These are phyloP conservation scores for Panthera leo DNA, from an alignment of 2,113 vertebrate genomes.

Conservation along the genomic window DNA sequence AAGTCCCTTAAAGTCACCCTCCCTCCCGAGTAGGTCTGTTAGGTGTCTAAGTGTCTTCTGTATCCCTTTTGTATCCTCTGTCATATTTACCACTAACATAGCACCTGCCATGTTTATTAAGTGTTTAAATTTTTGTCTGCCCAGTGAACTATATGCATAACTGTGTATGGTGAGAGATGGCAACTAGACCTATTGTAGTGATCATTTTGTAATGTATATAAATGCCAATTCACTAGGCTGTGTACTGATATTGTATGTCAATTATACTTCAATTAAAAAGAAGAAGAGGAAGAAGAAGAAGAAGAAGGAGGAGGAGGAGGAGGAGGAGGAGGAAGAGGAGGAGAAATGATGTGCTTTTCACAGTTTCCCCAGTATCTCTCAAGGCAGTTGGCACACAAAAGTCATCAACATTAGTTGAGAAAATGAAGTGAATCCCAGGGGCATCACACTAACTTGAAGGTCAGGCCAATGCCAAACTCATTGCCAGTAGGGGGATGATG, in stretches of 20 bases:
- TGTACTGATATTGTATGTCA: not conserved
- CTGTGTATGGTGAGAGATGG: not conserved
- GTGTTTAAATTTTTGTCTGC: not conserved
- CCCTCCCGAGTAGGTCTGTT: not conserved
- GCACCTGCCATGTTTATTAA: not conserved
- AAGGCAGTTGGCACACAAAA: not conserved
- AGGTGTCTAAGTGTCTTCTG: not conserved
- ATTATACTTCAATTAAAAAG: not conserved
- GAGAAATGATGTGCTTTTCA: not conserved
- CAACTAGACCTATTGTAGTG: not conserved
- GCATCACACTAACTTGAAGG: not conserved
- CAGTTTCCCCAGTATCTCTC: not conserved
- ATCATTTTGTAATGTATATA: not conserved
- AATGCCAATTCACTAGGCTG: not conserved
- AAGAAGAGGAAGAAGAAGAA: not conserved
- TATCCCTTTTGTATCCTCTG: not conserved
- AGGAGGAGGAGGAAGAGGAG: rapidly evolving
- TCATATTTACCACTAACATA: not conserved
- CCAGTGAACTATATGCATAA: not conserved
- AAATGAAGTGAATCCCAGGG: not conserved
- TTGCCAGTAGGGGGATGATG: not conserved
- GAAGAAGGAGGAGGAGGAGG: rapidly evolving
- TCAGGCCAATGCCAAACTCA: not conserved
- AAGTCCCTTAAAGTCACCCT: not conserved
- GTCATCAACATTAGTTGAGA: slow-evolving; percentile 24